Evolutionary conservation across 2,888 invertebrate genomes (phyloP).

Genomic region (Corythucha ciliata): DNA sequence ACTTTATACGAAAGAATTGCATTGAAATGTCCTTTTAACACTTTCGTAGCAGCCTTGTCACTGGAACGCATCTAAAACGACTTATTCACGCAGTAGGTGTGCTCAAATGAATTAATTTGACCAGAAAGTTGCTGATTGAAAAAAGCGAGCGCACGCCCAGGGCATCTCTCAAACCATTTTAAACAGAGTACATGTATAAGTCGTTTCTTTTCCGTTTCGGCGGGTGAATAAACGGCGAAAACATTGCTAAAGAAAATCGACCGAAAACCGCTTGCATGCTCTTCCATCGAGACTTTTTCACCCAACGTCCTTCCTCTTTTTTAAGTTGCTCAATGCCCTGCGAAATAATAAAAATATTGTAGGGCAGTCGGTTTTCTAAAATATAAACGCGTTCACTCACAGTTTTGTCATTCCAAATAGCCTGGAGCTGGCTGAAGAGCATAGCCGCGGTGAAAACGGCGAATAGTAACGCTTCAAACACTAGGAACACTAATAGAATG

Average conservation of each 20-base stretch:
- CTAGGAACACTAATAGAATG: slow-evolving; percentile 77
- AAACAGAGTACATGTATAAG: slow-evolving; percentile 77
- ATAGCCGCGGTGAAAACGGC: slow-evolving; percentile 96
- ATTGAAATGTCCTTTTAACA: too few species aligned
- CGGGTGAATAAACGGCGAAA: slow-evolving; percentile 85
- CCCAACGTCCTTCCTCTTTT: slow-evolving; percentile 90
- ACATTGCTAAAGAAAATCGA: slow-evolving; percentile 87
- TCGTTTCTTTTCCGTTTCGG: slow-evolving; percentile 67
- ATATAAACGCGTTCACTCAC: slow-evolving; percentile 46
- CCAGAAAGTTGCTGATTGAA: too few species aligned
- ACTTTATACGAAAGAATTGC: too few species aligned
- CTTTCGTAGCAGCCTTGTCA: too few species aligned
- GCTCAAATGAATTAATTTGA: too few species aligned
- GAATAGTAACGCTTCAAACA: slow-evolving; percentile 90
- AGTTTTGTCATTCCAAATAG: slow-evolving; percentile 98
- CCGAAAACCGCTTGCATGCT: slow-evolving; percentile 96
- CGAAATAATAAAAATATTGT: slow-evolving; percentile 32
- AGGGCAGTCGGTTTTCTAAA: too few species aligned
- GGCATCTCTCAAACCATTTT: too few species aligned
- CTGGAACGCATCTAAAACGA: too few species aligned
- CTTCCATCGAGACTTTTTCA: slow-evolving; percentile 85
- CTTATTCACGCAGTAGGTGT: too few species aligned
- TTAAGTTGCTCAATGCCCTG: slow-evolving; percentile 96
- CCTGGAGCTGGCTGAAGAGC: slow-evolving; percentile 92
- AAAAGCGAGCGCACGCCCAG: too few species aligned